Evolutionary conservation across 2,888 invertebrate genomes (phyloP).

Genomic region (Campoplex nolae): DNA sequence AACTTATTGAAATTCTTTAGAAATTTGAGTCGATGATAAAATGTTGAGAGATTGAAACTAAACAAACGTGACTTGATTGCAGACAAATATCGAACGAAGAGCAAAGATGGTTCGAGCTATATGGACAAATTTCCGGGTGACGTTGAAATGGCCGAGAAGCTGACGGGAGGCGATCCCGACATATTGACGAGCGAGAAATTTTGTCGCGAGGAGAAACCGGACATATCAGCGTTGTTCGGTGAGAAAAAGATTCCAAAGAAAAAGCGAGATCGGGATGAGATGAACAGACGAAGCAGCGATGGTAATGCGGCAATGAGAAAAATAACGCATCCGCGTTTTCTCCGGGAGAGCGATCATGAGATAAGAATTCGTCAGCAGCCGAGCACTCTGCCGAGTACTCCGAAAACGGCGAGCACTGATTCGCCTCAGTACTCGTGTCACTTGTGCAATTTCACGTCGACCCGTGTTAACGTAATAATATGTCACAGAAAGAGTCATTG

Average conservation of each 20-base stretch:
- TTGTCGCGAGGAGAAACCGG: constrained; percentile 85
- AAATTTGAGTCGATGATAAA: neutral
- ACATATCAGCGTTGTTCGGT: constrained; percentile 86
- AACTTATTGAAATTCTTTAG: neutral
- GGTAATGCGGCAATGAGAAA: constrained; percentile 75
- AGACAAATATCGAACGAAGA: constrained; percentile 88
- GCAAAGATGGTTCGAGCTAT: constrained; percentile 85
- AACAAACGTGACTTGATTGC: constrained; percentile 66
- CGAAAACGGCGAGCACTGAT: constrained; percentile 71
- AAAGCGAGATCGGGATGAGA: constrained; percentile 78
- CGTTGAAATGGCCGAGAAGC: constrained; percentile 90
- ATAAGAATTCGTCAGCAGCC: constrained; percentile 88
- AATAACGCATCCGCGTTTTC: constrained; percentile 85
- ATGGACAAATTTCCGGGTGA: constrained; percentile 94
- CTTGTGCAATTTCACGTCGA: constrained; percentile 88
- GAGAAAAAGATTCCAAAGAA: constrained; percentile 84
- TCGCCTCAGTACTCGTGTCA: constrained; percentile 86
- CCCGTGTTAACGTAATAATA: constrained; percentile 90
- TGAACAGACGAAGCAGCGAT: constrained; percentile 73
- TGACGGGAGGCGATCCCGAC: constrained; percentile 89
- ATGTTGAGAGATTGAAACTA: neutral
- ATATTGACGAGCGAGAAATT: constrained; percentile 88
- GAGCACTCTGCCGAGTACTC: constrained; percentile 76
- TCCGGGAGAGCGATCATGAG: constrained; percentile 86
- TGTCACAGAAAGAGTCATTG: constrained; percentile 90